Evolutionary conservation across 2,888 invertebrate species (phyloP).

Genomic region (Lysandra coridon): DNA sequence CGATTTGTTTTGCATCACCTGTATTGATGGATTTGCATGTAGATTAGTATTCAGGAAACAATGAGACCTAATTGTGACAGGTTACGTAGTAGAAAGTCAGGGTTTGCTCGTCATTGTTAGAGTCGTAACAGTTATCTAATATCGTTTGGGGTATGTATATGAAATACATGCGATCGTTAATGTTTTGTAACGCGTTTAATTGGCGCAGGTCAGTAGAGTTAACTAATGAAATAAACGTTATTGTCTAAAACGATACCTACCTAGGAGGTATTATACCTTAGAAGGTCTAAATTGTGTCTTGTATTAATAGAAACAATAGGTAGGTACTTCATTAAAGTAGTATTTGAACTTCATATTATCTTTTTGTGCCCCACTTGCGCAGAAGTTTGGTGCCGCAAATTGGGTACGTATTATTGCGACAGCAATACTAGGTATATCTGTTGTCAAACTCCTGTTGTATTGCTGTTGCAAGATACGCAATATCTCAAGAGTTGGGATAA

Average conservation of each 20-base stretch:
- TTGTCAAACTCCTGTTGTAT: background rate
- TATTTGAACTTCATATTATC: too few species aligned
- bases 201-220: slow-evolving; percentile 15
- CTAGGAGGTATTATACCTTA: too few species aligned
- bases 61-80: background rate
- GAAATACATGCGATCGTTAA: slow-evolving; percentile 33
- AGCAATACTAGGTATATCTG: too few species aligned
- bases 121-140: slow-evolving; percentile 30
- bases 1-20: slow-evolving; percentile 19
- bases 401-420: too few species aligned
- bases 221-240: background rate
- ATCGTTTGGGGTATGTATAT: slow-evolving; percentile 33
- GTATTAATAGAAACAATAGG: too few species aligned
- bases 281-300: too few species aligned
- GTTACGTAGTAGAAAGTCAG: slow-evolving; percentile 21
- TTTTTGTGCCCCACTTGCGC: too few species aligned
- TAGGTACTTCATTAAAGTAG: too few species aligned
- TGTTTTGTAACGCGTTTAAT: slow-evolving; percentile 21
- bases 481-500: too few species aligned
- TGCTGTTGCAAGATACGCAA: background rate
- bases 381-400: too few species aligned
- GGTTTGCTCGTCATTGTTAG: slow-evolving; percentile 25
- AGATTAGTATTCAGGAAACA: slow-evolving; percentile 21
- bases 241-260: background rate
- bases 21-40: slow-evolving; percentile 7